A percentile compares a stretch with the other conserved stretches of the same genome.
phyloP scores from a whole-genome alignment of 2,113 vertebrate species.

The Alectura lathami region DNA sequence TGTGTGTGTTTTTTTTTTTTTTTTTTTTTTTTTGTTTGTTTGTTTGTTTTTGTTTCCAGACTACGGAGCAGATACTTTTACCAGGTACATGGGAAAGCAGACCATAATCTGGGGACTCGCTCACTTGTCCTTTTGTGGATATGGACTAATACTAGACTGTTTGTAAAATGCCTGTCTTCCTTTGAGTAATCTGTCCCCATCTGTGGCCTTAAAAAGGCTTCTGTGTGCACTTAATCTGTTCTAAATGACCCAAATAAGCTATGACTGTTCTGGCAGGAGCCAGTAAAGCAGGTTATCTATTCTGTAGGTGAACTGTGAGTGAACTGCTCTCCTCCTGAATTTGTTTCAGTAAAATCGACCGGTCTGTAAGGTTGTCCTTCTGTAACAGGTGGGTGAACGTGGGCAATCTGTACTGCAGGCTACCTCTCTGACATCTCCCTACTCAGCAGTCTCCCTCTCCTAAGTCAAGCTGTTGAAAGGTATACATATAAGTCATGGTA shows the following conservation, averaged over 20 bases:
- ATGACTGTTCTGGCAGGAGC: not conserved
- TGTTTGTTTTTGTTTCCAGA: not conserved
- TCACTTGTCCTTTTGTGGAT: not conserved
- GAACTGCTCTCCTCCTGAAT: not conserved
- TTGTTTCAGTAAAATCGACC: not conserved
- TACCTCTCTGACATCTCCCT: not conserved
- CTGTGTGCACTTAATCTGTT: not conserved
- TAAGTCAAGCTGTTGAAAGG: not conserved
- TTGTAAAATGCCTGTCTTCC: not conserved
- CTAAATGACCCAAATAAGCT: constrained; percentile 17
- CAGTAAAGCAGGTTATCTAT: not conserved
- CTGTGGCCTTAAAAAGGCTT: not conserved
- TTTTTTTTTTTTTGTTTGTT: not conserved
- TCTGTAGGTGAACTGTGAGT: not conserved
- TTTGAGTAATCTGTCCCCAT: constrained; percentile 19
- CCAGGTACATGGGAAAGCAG: not conserved
- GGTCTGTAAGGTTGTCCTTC: not conserved
- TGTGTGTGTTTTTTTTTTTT: too few species aligned
- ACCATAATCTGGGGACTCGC: not conserved
- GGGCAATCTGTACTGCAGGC: not conserved
- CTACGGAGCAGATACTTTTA: not conserved
- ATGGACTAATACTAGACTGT: not conserved
- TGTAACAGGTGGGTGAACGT: not conserved
- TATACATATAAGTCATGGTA: not conserved
- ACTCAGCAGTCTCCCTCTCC: not conserved